A percentile compares a stretch with the other conserved stretches of the same genome.
These are phyloP conservation scores for Stichopus chloronotus DNA, from an alignment of 35 echinoderm and acorn worm genomes.

Conservation along the genomic window DNA sequence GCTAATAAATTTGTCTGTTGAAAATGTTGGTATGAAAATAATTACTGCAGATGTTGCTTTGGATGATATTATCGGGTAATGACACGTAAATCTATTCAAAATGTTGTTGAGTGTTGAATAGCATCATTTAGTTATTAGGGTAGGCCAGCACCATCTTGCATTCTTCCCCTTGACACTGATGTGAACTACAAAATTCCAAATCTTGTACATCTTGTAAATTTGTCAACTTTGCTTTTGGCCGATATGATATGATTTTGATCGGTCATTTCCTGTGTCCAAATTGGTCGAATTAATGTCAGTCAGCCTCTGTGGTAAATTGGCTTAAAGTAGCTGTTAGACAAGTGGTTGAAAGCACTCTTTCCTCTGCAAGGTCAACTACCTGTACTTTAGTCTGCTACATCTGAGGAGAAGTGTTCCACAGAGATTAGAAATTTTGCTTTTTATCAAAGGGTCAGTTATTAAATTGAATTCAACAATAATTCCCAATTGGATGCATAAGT, in stretches of 20 bases:
- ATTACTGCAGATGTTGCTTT: no score
- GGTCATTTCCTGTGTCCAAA: conserved; percentile 55
- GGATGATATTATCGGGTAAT: no score
- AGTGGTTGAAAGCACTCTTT: not conserved
- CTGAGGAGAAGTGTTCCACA: not conserved
- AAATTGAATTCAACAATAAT: conserved; percentile 22
- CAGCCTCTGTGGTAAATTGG: not conserved
- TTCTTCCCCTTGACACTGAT: no score
- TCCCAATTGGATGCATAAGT: conserved; percentile 1
- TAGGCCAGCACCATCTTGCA: no score
- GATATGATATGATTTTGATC: not conserved
- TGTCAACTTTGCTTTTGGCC: not conserved
- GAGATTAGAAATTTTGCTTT: conserved; percentile 10
- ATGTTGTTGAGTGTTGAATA: no score
- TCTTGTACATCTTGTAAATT: not conserved
- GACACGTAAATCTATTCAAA: no score
- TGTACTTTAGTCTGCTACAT: not conserved
- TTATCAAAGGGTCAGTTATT: conserved; percentile 1
- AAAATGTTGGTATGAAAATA: no score
- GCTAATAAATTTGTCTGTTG: no score
- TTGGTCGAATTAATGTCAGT: conserved; percentile 3
- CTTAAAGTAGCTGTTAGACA: not conserved
- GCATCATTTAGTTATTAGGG: no score
- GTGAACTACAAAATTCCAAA: no score
- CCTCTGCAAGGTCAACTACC: not conserved